Base-by-base conservation (phyloP, 2,888 invertebrate species). In the Salticus scenicus region DNA sequence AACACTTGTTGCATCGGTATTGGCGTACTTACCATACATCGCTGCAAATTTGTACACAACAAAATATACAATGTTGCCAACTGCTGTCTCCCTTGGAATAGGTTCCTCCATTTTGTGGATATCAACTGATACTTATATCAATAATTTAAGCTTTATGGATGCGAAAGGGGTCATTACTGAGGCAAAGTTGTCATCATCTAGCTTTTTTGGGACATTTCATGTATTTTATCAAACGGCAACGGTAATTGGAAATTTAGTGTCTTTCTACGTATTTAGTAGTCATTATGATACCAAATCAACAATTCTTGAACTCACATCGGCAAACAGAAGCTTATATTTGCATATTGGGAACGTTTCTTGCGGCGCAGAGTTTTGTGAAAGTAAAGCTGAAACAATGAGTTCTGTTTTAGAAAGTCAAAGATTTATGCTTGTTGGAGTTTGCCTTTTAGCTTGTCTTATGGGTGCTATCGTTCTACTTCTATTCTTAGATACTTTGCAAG, bases 151-250 rank as follows among this genome's bases (percentile, higher is more conserved):
- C 69, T 96, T 96, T 88, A 94, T 96, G 89, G 97, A 97, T 92
- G 96, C 98, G n/a, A 96, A 96, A 90, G 92, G 91, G 67, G 90
- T 97, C 87, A 96, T 33, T 1, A 84, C 76, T 1, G 37, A 33
- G 12, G 37, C 12, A 37, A 5, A 37, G 37, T 7, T 8, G 37
- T 37, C 37, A 12, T 8, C 37, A 37, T 37, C 98, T 82, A 93
- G 97, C 90, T 98, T 99, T 94, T 99, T 99, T 92, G 99, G 99
- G 64, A 96, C 98, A 94, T 99, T 99, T 94, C 99, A 99, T 93
- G 94, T 98, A 89, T 96, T 98, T 89, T 98, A 98, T 95, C 98
- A 98, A 92, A 96, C 97, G n/a, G 96, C 98, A 89, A 96, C 98
- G 92, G 94, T 98, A 69, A 97, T 97, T 96, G 98, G 98, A 90